phyloP scores from a whole-genome alignment of 2,888 invertebrate genomes.

The Linnaemya tessellans region DNA sequence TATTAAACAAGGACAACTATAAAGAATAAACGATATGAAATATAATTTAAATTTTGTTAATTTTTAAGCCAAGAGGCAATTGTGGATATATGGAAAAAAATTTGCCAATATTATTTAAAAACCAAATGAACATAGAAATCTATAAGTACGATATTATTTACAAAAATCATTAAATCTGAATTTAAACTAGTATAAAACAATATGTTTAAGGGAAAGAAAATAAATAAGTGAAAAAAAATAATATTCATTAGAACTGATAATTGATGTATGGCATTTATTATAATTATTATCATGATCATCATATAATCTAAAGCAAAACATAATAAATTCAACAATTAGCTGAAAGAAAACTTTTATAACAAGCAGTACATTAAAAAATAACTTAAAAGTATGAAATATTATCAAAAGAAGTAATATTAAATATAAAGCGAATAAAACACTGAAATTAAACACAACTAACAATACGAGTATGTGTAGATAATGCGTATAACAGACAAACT shows the following conservation, averaged over 20 bases:
- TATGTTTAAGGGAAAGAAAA: slow-evolving; percentile 7
- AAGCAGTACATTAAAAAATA: not conserved
- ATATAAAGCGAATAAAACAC: slow-evolving; percentile 9
- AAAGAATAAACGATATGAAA: not conserved
- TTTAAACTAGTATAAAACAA: slow-evolving; percentile 13
- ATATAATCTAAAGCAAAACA: not conserved
- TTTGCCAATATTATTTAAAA: slow-evolving; percentile 63
- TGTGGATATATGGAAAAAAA: slow-evolving; percentile 70
- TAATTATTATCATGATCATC: not conserved
- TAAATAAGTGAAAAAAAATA: not conserved
- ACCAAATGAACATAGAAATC: slow-evolving; percentile 34
- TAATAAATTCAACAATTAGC: not conserved
- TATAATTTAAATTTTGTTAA: slow-evolving; percentile 24
- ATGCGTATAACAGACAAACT: slow-evolving; percentile 39
- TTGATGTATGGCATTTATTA: slow-evolving; percentile 63
- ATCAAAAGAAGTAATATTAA: not conserved
- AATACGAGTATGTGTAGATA: not conserved
- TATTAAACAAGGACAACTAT: not conserved
- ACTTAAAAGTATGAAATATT: slow-evolving; percentile 26
- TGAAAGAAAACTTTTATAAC: not conserved
- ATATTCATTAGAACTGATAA: not conserved
- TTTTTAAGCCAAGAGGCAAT: slow-evolving; percentile 66
- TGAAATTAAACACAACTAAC: not conserved
- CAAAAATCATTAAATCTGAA: slow-evolving; percentile 26
- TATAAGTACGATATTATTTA: slow-evolving; percentile 12